Base-by-base conservation (phyloP, 2,888 invertebrate genomes). In the Stratiomys singularior region DNA sequence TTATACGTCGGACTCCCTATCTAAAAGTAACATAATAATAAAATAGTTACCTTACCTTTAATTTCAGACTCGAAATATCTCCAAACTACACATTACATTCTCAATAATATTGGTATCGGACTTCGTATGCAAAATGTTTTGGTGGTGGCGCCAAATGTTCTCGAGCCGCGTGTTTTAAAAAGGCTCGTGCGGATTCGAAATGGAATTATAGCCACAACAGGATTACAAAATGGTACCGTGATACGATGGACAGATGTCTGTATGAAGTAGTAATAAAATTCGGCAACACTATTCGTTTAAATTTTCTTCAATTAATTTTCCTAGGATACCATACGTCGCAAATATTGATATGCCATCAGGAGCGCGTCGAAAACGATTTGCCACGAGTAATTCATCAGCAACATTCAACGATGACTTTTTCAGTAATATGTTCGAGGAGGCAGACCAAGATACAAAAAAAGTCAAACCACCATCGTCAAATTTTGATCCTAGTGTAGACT, bases 81-180 rank as follows among this genome's bases (percentile, higher is more conserved):
- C 56, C 85, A 86, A 80, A 92, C 93, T 81, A 92, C 93, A 3
- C 90, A 93, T 82, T 94, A 94, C 93, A 89, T 93, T 78, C 90
- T 93, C 84, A 86, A 89, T 21, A 91, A 90, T 79, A 92, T 93
- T 85, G 90, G 91, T 78, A 90, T 89, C 72, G 91, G 90, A 11
- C 89, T 91, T 82, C 88, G 93, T 80, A 84, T 90, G 15, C 91
- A 93, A 85, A 88, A 87, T 79, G 85, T 92, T 69, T 88, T 93
- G 80, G 85, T 93, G 74, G 90, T 90, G 67, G 92, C 91, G 25
- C 89, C 92, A 72, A 90, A 94, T 88, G 90, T 94, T 11, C 85
- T 94, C 63, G 89, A 90, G 64, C 91, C 93, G 0, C 83, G 89
- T 81, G 88, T 91, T 78, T 87, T 94, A 76, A 28, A 69, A 71